Evolutionary conservation across 2,797 vertebrate species (phyloP), one percentile per base, ranked within the genome.

Genomic region (Microctenopoma lineatum): DNA sequence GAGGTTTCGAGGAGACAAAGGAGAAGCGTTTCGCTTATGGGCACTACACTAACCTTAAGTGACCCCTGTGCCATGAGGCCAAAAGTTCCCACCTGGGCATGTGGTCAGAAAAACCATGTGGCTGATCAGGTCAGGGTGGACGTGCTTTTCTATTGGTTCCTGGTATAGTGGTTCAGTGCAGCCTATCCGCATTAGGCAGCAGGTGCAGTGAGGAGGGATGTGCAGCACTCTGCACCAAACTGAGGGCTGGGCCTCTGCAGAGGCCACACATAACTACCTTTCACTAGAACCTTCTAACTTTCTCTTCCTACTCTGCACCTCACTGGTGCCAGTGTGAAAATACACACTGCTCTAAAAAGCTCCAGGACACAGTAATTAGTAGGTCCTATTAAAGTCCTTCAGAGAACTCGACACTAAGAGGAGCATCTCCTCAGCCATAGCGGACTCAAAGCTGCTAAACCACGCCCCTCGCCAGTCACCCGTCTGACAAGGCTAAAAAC

Each of bases 211-310:
- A 77, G 84, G 84, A 86, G 82, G 82, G 87, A 86, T 80, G 80
- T 80, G 84, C 81, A 88, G 86, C 78, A 77, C 85, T 86, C 89
- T 92, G 90, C 90, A 91, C 84, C 90, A 90, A 91, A 92, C 77
- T 72, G 73, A 85, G 87, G 89, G 88, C 75, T 87, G 88, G 83
- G 84, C 87, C 85, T 84, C 89, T 92, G 90, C 90, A 90, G 90
- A 79, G 83, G 79, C 73, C 85, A 77, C 79, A 79, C 69, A 58
- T 14, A 65, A 73, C 63, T 55, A 67, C 55, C 71, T 66, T 66
- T 39, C 42, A 63, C 50, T 26, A 54, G 57, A 44, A 75, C 41
- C 61, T 54, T 73, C 18, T 6, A 62, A 75, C 59, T 60, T 74
- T 38, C 72, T 26, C 42, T 54, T 34, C 13, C 7, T 48, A 56